These are phyloP conservation scores for Acipenser ruthenus DNA, from an alignment of 2,797 vertebrate species.

Conservation along the genomic window DNA sequence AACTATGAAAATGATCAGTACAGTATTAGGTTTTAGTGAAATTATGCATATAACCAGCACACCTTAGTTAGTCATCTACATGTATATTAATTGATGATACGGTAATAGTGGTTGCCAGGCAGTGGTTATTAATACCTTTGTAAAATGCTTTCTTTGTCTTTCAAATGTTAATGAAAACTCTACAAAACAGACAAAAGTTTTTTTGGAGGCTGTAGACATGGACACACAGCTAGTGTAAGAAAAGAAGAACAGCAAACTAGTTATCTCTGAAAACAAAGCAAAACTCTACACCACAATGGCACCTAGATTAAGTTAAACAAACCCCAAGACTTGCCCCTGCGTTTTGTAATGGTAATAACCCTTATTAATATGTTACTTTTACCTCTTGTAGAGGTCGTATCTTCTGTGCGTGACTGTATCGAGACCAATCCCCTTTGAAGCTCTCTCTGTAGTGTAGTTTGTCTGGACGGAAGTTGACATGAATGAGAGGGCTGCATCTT, in stretches of 20 bases:
- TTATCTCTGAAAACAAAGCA: too few relatives aligned
- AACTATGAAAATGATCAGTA: too few relatives aligned
- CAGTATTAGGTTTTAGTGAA: too few relatives aligned
- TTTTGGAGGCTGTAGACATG: slow-evolving; percentile 20
- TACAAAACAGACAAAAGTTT: slow-evolving; percentile 23
- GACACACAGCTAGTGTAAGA: slow-evolving; percentile 14
- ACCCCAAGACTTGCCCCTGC: too few relatives aligned
- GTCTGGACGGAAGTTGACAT: slow-evolving; percentile 16
- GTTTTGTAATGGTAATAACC: neutral
- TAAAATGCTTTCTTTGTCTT: slow-evolving; percentile 28
- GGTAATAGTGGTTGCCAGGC: too few relatives aligned
- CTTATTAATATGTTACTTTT: neutral
- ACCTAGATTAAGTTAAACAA: too few relatives aligned
- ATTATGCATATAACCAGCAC: too few relatives aligned
- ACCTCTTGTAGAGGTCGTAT: slow-evolving; percentile 19
- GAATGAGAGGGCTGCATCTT: slow-evolving; percentile 9
- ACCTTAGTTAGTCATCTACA: too few relatives aligned
- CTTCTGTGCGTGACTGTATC: slow-evolving; percentile 20
- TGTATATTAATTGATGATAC: too few relatives aligned
- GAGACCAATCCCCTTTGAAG: slow-evolving; percentile 19
- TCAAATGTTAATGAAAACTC: slow-evolving; percentile 23
- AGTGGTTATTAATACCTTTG: neutral
- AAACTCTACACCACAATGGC: too few relatives aligned
- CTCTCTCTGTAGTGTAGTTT: slow-evolving; percentile 23
- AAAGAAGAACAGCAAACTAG: slow-evolving; percentile 1